Evolutionary conservation across 2,888 invertebrate genomes (phyloP), one percentile per base, ranked within the genome.

Genomic region (Caenorhabditis drosophilae): DNA sequence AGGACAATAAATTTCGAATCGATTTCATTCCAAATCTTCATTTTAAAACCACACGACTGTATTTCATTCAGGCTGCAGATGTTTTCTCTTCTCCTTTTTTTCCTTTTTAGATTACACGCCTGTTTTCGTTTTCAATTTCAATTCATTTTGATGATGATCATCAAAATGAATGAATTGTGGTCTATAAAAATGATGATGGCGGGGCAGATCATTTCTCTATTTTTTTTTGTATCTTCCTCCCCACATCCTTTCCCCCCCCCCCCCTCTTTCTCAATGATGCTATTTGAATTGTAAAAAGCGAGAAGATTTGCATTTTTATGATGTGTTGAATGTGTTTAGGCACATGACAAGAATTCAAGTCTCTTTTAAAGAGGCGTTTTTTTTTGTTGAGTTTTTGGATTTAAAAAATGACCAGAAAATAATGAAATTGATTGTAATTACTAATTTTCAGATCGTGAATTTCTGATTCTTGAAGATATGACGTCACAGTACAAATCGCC

Each of bases 381-480:
- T n/a, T n/a, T n/a, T n/a, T n/a, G n/a, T n/a, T n/a, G n/a, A n/a
- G 6, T 31, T 31, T 31, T 31, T 31, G 12, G 12, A 31, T 12
- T 12, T 31, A 31, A 31, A 6, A 31, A 31, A 31, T 9, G 12
- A 6, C 31, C 31, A 6, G 31, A 46, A 26, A 23, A 22, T n/a
- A n/a, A n/a, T n/a, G n/a, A n/a, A n/a, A n/a, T n/a, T n/a, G n/a
- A n/a, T n/a, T n/a, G n/a, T n/a, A n/a, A n/a, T 16, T 50, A 11
- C 27, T 16, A 11, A 49, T 16, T 63, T 71, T 36, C 60, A 76
- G 76, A 70, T 12, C 76, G 76, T 40, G 75, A 75, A 40, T 80
- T 81, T 64, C 46, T 80, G 16, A 59, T 75, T 20, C 58, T 81
- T 40, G 75, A 75, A 49, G 80, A 81, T 44, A 54, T 81, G 25